Conservation (phyloP, 2,113 vertebrate species). For the Vulpes ferrilata region DNA sequence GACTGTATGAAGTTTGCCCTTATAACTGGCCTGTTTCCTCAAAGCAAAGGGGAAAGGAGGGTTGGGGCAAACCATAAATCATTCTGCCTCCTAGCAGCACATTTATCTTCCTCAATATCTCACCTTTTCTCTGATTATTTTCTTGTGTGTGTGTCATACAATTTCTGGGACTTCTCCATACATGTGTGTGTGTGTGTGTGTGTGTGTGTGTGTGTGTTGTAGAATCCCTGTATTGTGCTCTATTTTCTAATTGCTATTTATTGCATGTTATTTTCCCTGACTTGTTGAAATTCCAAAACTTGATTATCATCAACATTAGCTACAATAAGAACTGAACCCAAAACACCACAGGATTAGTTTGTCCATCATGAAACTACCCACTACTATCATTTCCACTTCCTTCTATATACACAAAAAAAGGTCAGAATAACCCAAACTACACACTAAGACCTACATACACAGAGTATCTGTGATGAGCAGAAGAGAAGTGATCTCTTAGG, state of each 20-base stretch:
- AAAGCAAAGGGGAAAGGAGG: neutral
- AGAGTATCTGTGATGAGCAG: neutral
- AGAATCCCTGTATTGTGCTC: neutral
- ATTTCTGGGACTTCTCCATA: neutral
- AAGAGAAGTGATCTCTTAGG: neutral
- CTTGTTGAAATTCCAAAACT: neutral
- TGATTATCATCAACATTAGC: neutral
- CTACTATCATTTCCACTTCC: neutral
- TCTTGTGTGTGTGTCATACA: neutral
- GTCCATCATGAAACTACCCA: neutral
- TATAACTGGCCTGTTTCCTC: neutral
- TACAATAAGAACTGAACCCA: neutral
- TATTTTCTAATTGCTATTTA: neutral
- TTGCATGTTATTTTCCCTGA: neutral
- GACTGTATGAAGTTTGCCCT: fast-evolving
- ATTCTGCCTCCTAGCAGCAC: neutral
- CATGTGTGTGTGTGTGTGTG: too few species aligned
- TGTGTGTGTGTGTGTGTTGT: neutral
- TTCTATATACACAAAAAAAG: neutral
- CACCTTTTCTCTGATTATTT: neutral
- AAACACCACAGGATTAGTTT: neutral
- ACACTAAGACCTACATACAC: neutral
- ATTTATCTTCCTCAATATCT: neutral
- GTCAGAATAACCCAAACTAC: neutral
- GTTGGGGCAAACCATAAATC: neutral